phyloP scores from a whole-genome alignment of 2,888 invertebrate genomes.

The Schizaphis graminum region DNA sequence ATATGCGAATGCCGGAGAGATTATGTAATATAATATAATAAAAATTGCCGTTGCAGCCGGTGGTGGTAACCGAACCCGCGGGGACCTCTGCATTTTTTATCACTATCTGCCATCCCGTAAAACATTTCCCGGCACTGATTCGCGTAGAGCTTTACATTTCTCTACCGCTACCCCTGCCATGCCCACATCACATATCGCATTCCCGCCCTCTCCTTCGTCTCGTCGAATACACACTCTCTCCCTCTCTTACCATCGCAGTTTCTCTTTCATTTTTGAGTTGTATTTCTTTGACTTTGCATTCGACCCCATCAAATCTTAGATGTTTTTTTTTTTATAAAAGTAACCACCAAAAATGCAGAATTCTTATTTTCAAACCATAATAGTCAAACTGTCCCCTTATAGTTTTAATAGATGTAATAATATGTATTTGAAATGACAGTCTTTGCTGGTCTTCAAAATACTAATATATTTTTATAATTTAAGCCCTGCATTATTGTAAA shows the following conservation, averaged over 20 bases:
- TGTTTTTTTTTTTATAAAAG: not conserved
- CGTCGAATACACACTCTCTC: not conserved
- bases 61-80: slow-evolving; percentile 25
- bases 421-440: too few relatives aligned
- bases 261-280: not conserved
- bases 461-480: too few relatives aligned
- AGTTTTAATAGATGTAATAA: too few relatives aligned
- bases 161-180: not conserved
- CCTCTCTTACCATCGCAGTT: not conserved
- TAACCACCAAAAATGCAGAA: not conserved
- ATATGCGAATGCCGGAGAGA: not conserved
- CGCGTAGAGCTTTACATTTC: slow-evolving; percentile 27
- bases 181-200: not conserved
- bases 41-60: not conserved
- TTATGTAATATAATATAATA: not conserved
- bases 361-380: not conserved
- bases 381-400: not conserved
- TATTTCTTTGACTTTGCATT: not conserved
- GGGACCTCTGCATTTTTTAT: slow-evolving; percentile 59
- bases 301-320: not conserved
- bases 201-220: not conserved
- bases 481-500: too few relatives aligned
- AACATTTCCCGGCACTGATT: slow-evolving; percentile 60
- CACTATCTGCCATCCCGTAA: slow-evolving; percentile 27
- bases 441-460: too few relatives aligned